Evolutionary conservation across 2,797 vertebrate species (phyloP).

Genomic region (Lacerta agilis): DNA sequence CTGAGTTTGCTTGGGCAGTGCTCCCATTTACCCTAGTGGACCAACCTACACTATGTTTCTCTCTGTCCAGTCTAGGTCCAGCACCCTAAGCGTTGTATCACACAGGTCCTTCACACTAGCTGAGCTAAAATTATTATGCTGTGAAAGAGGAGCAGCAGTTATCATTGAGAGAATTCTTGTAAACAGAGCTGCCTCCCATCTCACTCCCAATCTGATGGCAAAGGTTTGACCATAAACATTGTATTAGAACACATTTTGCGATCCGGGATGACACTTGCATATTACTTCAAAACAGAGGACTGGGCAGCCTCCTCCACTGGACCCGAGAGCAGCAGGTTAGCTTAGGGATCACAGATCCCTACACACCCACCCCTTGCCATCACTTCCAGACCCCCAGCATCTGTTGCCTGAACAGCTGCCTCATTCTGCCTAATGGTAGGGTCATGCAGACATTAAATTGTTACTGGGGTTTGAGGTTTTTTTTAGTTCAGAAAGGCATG

Average conservation of each 20-base stretch:
- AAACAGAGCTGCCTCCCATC: background rate
- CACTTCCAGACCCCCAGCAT: too few species aligned
- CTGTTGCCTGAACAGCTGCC: too few species aligned
- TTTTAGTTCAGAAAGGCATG: background rate
- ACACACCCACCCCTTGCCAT: too few species aligned
- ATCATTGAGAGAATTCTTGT: background rate
- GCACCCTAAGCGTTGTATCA: background rate
- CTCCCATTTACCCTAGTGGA: too few species aligned
- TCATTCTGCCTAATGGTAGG: too few species aligned
- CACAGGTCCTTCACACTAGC: background rate
- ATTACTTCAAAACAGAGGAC: too few species aligned
- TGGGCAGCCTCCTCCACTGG: too few species aligned
- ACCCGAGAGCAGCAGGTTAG: too few species aligned
- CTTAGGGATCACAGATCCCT: too few species aligned
- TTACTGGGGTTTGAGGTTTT: background rate
- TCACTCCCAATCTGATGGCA: background rate
- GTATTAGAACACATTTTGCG: too few species aligned
- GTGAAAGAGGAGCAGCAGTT: background rate
- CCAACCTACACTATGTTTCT: background rate
- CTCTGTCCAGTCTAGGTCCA: background rate
- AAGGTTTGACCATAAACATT: background rate
- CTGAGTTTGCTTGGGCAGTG: too few species aligned
- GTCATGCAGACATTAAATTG: background rate
- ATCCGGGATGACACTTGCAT: too few species aligned
- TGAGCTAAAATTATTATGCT: background rate